Base-by-base conservation (phyloP, 2,797 vertebrate genomes). In the Esox masquinongy region DNA sequence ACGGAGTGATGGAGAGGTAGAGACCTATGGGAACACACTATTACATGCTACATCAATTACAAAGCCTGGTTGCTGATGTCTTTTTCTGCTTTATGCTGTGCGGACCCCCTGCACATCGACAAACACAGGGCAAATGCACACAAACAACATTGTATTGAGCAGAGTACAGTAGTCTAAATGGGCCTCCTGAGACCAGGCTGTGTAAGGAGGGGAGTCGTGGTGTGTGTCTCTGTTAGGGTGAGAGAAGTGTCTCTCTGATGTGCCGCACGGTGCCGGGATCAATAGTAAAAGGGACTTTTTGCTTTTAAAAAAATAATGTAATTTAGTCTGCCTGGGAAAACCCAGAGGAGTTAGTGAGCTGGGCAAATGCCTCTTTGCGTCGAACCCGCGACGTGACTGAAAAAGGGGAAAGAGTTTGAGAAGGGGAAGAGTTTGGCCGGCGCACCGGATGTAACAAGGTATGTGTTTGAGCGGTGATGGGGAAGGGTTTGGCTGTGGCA, bases 31-130 rank as follows among this genome's bases (percentile, higher is more conserved):
- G 90, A 90, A 89, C 85, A 90, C 36, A 39, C 36, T 85, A 92
- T 94, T 93, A 93, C 90, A 92, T 91, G 92, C 93, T 91, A 87
- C 88, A 91, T 93, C 91, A 91, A 92, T 91, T 90, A 91, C 87
- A 91, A 89, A 90, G 89, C 84, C 83, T 88, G 89, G 89, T 92
- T 90, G 90, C 89, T 90, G 90, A 91, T 90, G 87, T 92, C 91
- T 92, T 92, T 90, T 91, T 90, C 87, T 86, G 89, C 87, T 87
- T 90, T 91, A 92, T 92, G 91, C n/a, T 22, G 53, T 8, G 7
- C 36, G 36, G 36, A 39, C 36, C 36, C 53, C 53, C n/a, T 22
- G 53, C 8, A n/a, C 19, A 6, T 90, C 90, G 90, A 93, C 92
- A 92, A 92, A 92, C 90, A 87, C 90, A 92, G 90, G 88, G 89